A percentile compares a stretch with the other conserved stretches of the same genome.
Evolutionary conservation across 2,797 vertebrate species (phyloP).

Genomic region (Syncerus caffer): DNA sequence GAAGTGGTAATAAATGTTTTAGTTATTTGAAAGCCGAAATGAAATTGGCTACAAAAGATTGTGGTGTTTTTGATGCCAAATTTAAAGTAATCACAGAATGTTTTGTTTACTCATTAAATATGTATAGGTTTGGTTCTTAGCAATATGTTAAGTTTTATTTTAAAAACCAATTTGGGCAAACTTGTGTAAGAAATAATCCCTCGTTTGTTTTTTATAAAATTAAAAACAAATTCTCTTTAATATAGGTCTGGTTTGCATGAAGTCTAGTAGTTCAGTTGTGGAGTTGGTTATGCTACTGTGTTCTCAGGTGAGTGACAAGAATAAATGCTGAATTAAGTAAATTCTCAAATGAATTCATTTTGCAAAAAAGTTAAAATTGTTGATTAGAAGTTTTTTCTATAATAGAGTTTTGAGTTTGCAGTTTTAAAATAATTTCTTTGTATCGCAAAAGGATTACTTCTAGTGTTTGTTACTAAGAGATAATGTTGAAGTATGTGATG

Average conservation of each 20-base stretch:
- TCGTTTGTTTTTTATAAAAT: slow-evolving; percentile 31
- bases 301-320: slow-evolving; percentile 91
- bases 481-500: neutral
- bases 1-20: slow-evolving; percentile 86
- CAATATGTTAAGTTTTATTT: slow-evolving; percentile 26
- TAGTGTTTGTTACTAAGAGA: neutral
- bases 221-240: slow-evolving; percentile 50
- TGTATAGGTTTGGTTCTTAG: neutral
- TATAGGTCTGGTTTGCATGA: slow-evolving; percentile 97
- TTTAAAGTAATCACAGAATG: slow-evolving; percentile 17
- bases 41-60: neutral
- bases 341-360: neutral
- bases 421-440: neutral
- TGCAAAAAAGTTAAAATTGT: neutral
- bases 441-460: neutral
- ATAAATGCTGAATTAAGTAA: neutral
- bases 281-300: slow-evolving; percentile 99
- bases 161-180: neutral
- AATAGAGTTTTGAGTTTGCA: neutral
- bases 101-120: neutral
- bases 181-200: neutral
- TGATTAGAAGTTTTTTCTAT: neutral
- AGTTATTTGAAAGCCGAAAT: slow-evolving; percentile 52
- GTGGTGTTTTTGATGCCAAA: neutral
- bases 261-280: slow-evolving; percentile 98